Evolutionary conservation across 2,888 invertebrate species (phyloP), one percentile per base, ranked within the genome.

Genomic region (Cryptocephalus moraei): DNA sequence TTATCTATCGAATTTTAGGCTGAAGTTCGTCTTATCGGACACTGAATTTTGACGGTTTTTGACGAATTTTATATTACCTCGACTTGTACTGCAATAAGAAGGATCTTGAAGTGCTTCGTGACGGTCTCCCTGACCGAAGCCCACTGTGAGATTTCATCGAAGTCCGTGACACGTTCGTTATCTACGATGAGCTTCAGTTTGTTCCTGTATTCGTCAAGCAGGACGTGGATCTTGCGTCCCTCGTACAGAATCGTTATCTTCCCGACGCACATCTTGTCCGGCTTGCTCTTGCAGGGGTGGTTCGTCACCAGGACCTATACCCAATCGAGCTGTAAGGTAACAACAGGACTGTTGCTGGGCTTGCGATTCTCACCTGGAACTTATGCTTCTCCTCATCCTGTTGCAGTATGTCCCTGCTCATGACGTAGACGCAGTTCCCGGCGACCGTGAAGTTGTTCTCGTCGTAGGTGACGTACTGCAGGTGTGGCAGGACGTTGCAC

Each of bases 391-490:
- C 77, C 0, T 76, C 73, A 0, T 74, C 63, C 39, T 74, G 73
- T n/a, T 52, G 46, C 2, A 63, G 43, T 42, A 75, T 70, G 66
- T 85, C 82, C 33, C 84, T 71, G 0, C 89, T 82, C 44, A 90
- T 78, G 32, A 91, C 74, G 64, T 91, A 91, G 0, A 87, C 87
- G 66, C 93, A 93, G 66, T 88, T 88, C 6, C 88, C 89, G 54
- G 84, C 81, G 67, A 87, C 85, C 0, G 85, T 85, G 56, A 86
- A 82, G 59, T 85, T 83, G 51, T 78, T 81, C 14, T 84, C 81
- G 65, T 93, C 92, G 63, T 90, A 94, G 32, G 86, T 88, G 49
- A 82, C 76, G 68, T 87, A 90, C 61, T 89, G 85, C 1, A 89
- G 82, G 44, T 86, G 81, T 0, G 91, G 91, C 50, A 84, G 77